Conservation (phyloP, 2,888 invertebrate species). For the Desoria tigrina region DNA sequence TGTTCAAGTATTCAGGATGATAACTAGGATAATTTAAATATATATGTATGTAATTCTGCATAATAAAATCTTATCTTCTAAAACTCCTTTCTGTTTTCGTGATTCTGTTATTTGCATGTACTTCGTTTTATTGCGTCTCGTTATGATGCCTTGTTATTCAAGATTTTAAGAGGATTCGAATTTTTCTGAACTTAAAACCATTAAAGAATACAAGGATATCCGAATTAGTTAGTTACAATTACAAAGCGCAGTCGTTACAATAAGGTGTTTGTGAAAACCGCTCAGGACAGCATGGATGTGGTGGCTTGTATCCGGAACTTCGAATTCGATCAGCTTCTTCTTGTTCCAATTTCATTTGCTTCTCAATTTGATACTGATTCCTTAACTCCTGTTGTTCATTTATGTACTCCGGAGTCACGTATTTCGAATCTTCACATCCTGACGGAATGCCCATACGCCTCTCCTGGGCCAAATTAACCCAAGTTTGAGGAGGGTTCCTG, state of each 20-base stretch:
- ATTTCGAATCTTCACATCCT: conserved; percentile 32
- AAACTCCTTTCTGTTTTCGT: background rate
- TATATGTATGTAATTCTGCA: too few species aligned
- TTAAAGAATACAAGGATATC: too few species aligned
- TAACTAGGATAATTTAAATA: too few species aligned
- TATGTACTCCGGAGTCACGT: conserved; percentile 32
- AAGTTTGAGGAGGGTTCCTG: conserved; percentile 30
- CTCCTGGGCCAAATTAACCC: conserved; percentile 38
- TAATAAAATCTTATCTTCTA: conserved; percentile 2
- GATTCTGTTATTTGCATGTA: too few species aligned
- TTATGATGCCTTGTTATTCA: too few species aligned
- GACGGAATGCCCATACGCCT: conserved; percentile 22
- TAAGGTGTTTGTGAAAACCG: conserved; percentile 26
- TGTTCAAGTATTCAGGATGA: too few species aligned
- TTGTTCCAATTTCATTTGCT: conserved; percentile 18
- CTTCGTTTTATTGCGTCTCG: too few species aligned
- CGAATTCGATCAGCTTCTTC: conserved; percentile 7
- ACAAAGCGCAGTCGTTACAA: conserved; percentile 17
- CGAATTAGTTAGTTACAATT: too few species aligned
- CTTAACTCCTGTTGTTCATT: conserved; percentile 27
- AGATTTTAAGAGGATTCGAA: too few species aligned
- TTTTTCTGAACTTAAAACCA: too few species aligned
- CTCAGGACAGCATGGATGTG: conserved; percentile 36
- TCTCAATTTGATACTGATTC: conserved; percentile 11
- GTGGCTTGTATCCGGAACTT: background rate